These are phyloP conservation scores for Gadus macrocephalus DNA, from an alignment of 2,113 vertebrate genomes.

Conservation along the genomic window DNA sequence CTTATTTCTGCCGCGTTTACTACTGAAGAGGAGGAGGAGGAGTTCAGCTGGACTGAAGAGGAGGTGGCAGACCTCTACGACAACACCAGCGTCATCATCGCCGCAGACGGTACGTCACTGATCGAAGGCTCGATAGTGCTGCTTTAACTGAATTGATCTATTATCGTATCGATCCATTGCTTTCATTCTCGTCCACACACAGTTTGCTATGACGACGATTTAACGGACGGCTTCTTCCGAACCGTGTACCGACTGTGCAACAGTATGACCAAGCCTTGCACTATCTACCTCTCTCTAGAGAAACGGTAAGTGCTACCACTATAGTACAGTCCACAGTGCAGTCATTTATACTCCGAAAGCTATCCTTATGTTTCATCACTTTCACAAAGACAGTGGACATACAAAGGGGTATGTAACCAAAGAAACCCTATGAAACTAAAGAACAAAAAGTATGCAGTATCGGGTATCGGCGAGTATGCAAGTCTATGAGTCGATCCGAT, in stretches of 20 bases:
- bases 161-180: neutral
- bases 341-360: no score
- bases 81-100: constrained; percentile 79
- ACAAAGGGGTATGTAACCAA: no score
- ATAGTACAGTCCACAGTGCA: no score
- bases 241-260: constrained; percentile 76
- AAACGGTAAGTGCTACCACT: constrained; percentile 73
- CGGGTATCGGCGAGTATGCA: no score
- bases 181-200: neutral
- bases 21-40: constrained; percentile 51
- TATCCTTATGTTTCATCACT: no score
- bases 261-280: constrained; percentile 70
- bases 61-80: constrained; percentile 80
- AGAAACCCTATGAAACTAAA: no score
- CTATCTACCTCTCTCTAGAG: constrained; percentile 81
- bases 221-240: constrained; percentile 86
- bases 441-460: no score
- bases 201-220: constrained; percentile 92
- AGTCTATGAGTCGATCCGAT: no score
- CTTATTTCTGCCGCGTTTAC: neutral
- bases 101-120: constrained; percentile 81
- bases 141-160: neutral
- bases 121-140: neutral
- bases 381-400: no score
- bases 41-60: constrained; percentile 86